Percentiles rank a stretch among this genome's conserved stretches.
These are phyloP conservation scores for Tapera naevia DNA, from an alignment of 2,797 vertebrate genomes.

Conservation along the genomic window DNA sequence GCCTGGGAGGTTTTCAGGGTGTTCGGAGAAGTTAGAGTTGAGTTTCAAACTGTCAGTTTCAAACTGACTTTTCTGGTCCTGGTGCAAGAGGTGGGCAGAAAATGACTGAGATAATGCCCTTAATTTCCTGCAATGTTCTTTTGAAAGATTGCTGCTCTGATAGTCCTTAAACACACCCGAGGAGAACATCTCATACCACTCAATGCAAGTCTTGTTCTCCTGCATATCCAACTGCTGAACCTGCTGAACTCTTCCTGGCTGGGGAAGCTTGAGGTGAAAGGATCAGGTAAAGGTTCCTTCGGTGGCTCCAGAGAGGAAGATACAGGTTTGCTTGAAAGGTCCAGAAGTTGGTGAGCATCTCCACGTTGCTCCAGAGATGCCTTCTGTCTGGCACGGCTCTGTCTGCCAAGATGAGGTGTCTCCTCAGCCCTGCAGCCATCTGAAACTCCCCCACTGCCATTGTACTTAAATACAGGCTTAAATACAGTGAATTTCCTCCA, in stretches of 20 bases:
- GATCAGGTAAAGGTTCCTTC: not conserved
- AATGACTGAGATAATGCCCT: conserved; percentile 19
- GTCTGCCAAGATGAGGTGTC: accelerated
- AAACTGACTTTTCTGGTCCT: not conserved
- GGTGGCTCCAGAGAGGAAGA: not conserved
- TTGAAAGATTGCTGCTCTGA: not conserved
- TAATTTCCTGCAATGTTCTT: conserved; percentile 30
- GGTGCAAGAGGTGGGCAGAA: conserved; percentile 1
- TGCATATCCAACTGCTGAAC: not conserved
- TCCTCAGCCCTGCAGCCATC: not conserved
- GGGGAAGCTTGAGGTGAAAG: not conserved
- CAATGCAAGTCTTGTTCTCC: not conserved
- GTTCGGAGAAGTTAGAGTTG: not conserved
- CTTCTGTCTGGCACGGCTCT: accelerated
- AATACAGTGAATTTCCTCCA: too few relatives aligned
- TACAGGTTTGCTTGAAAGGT: not conserved
- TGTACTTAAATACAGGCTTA: accelerated
- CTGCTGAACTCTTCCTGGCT: not conserved
- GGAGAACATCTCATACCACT: not conserved
- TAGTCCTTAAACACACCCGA: not conserved
- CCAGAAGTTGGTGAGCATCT: not conserved
- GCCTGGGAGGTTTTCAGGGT: not conserved
- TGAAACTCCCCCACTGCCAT: not conserved
- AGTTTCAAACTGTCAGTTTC: not conserved
- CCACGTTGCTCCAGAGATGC: accelerated